A percentile compares a stretch with the other conserved stretches of the same genome.
These are phyloP conservation scores for Lepus europaeus DNA, from an alignment of 2,113 vertebrate species.

Conservation along the genomic window DNA sequence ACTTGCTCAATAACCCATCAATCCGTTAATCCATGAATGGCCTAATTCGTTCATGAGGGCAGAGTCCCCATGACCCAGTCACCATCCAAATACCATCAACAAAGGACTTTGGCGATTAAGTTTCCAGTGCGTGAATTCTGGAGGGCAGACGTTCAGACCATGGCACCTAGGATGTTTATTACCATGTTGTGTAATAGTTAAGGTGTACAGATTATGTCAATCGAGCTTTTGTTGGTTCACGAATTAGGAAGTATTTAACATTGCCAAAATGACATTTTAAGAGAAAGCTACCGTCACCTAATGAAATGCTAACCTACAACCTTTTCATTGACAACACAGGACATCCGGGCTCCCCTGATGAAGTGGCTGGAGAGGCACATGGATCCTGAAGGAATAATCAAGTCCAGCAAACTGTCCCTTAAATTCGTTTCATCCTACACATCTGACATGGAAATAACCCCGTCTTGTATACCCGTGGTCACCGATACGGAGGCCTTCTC, in stretches of 20 bases:
- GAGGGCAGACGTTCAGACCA: not conserved
- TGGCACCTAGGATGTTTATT: not conserved
- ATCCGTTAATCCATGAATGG: not conserved
- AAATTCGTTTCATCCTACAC: slow-evolving; percentile 85
- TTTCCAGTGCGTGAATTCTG: not conserved
- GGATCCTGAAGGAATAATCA: slow-evolving; percentile 85
- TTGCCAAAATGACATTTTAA: not conserved
- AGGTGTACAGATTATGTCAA: not conserved
- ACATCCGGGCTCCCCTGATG: slow-evolving; percentile 84
- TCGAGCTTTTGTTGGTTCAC: not conserved
- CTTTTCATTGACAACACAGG: slow-evolving; percentile 75
- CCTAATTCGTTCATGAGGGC: not conserved
- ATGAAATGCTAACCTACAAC: not conserved
- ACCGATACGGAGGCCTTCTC: slow-evolving; percentile 84
- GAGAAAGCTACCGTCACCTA: not conserved
- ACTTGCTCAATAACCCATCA: not conserved
- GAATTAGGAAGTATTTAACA: not conserved
- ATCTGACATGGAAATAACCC: slow-evolving; percentile 76
- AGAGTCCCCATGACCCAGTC: not conserved
- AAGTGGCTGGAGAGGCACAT: slow-evolving; percentile 86
- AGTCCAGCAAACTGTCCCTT: slow-evolving; percentile 89
- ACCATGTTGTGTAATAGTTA: not conserved
- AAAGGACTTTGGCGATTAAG: not conserved
- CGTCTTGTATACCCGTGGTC: slow-evolving; percentile 87
- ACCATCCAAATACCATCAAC: not conserved